A percentile compares a stretch with the other conserved stretches of the same genome.
Conservation (phyloP, 2,113 vertebrate species). For the Heloderma charlesbogerti region DNA sequence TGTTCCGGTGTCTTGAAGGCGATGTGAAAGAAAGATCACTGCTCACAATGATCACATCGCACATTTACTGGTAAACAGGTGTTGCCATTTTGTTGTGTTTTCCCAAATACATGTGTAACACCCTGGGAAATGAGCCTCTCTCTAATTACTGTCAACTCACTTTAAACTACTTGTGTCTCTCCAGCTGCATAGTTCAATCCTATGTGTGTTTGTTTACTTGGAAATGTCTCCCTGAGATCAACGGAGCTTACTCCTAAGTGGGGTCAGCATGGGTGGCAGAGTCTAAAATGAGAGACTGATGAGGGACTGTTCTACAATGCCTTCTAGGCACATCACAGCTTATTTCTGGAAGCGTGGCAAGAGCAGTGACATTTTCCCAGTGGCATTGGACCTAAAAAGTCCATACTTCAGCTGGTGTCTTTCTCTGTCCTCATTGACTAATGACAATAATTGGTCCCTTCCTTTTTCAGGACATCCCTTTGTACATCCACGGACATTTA, state of each 20-base stretch:
- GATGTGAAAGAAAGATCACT: no score
- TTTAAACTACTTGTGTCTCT: neutral
- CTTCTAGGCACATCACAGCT: neutral
- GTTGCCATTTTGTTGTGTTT: neutral
- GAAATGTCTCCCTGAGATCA: neutral
- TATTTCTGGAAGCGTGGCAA: conserved; percentile 61
- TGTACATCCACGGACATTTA: conserved; percentile 64
- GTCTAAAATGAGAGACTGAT: neutral
- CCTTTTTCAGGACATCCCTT: conserved; percentile 62
- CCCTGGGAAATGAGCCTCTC: neutral
- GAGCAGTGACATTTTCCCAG: conserved; percentile 59
- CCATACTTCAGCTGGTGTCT: conserved; percentile 52
- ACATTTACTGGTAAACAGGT: neutral
- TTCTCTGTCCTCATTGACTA: conserved; percentile 51
- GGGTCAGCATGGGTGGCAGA: neutral
- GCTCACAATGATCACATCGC: neutral
- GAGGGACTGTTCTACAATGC: neutral
- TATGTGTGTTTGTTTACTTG: neutral
- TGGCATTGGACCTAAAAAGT: conserved; percentile 63
- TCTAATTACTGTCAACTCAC: neutral
- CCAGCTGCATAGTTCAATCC: neutral
- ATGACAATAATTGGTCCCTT: conserved; percentile 69
- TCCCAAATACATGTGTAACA: neutral
- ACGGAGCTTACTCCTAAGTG: neutral
- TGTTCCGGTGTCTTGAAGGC: no score